A percentile compares a stretch with the other conserved stretches of the same genome.
phyloP scores from a whole-genome alignment of 2,888 invertebrate species.

The Stegana nigrithorax region DNA sequence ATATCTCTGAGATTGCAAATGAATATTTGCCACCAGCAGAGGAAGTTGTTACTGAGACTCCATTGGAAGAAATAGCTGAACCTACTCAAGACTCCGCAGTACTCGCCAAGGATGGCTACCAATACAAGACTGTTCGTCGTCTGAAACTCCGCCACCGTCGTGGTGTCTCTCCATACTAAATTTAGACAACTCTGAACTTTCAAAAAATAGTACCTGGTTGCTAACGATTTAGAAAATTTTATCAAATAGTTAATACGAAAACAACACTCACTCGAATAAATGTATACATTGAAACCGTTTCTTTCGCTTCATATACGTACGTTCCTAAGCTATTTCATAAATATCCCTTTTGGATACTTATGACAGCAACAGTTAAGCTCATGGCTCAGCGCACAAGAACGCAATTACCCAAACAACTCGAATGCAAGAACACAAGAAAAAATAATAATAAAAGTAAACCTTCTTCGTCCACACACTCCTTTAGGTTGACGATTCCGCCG shows the following conservation, averaged over 20 bases:
- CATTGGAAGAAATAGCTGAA: conserved; percentile 26
- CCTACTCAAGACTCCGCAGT: conserved; percentile 35
- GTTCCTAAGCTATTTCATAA: conserved; percentile 49
- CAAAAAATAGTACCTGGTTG: conserved; percentile 43
- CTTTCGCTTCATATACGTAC: conserved; percentile 44
- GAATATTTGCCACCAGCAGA: conserved; percentile 43
- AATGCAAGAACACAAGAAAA: too few species aligned
- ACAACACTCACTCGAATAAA: conserved; percentile 46
- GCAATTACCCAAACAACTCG: conserved; percentile 54
- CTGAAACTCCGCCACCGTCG: conserved; percentile 47
- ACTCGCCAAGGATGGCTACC: conserved; percentile 40
- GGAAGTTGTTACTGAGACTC: conserved; percentile 30
- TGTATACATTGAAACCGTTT: conserved; percentile 56
- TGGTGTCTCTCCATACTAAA: conserved; percentile 35
- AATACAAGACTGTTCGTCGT: conserved; percentile 48
- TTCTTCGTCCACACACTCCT: conserved; percentile 28
- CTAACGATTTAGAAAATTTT: conserved; percentile 41
- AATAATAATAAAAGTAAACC: too few species aligned
- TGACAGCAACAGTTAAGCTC: conserved; percentile 60
- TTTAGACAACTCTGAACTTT: conserved; percentile 33
- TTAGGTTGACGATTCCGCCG: conserved; percentile 30
- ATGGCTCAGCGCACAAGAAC: conserved; percentile 61
- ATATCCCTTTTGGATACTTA: conserved; percentile 62
- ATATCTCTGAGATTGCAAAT: conserved; percentile 43
- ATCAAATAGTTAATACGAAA: conserved; percentile 45